Percentiles rank a stretch among this genome's conserved stretches.
phyloP scores from a whole-genome alignment of 2,888 invertebrate genomes.

The Osmoderma eremita region DNA sequence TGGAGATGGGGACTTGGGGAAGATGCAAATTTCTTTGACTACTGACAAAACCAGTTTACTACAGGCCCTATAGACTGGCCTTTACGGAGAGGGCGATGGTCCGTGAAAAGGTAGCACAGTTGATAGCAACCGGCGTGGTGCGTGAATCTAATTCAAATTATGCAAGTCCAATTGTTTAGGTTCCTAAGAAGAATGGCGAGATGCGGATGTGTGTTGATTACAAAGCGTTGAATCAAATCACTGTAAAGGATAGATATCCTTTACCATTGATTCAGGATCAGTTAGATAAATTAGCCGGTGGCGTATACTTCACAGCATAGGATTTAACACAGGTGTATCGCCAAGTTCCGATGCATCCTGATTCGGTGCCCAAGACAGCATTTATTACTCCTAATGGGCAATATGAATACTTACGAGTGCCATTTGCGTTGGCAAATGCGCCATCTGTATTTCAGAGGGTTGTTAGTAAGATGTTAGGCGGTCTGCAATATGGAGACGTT shows the following conservation, averaged over 20 bases:
- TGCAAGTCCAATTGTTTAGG: too few species aligned
- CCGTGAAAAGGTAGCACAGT: too few species aligned
- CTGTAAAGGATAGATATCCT: background rate
- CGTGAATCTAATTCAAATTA: too few species aligned
- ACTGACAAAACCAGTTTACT: too few species aligned
- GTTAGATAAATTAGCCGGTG: slow-evolving; percentile 1
- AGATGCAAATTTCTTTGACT: too few species aligned
- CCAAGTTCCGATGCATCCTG: slow-evolving; percentile 33
- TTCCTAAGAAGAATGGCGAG: too few species aligned
- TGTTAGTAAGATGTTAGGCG: slow-evolving; percentile 43
- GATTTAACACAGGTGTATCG: slow-evolving; percentile 25
- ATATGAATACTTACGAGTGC: slow-evolving; percentile 51
- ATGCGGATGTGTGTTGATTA: too few species aligned
- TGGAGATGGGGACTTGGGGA: too few species aligned
- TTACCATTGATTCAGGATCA: slow-evolving; percentile 29
- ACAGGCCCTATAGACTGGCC: too few species aligned
- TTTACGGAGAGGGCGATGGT: too few species aligned
- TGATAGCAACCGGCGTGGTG: too few species aligned
- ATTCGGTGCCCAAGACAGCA: slow-evolving; percentile 51
- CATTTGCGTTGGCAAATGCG: slow-evolving; percentile 57
- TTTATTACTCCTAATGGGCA: slow-evolving; percentile 56
- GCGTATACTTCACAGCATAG: slow-evolving; percentile 10
- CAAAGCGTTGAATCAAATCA: too few species aligned
- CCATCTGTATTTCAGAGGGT: slow-evolving; percentile 50
- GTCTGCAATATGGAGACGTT: slow-evolving; percentile 40